These are phyloP conservation scores for Danaus melanippus DNA, from an alignment of 1,140 invertebrate species.

Conservation along the genomic window DNA sequence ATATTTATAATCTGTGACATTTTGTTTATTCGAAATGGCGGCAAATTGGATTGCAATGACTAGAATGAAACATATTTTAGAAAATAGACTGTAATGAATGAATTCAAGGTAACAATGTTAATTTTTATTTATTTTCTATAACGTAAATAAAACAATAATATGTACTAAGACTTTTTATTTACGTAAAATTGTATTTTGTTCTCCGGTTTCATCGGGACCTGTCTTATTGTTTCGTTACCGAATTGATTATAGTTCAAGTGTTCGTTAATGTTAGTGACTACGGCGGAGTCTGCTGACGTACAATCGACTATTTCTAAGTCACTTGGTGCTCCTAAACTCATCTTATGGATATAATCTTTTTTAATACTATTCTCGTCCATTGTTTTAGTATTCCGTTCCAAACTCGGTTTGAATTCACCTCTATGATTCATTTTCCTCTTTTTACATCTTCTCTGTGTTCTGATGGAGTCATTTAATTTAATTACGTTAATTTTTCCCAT, in stretches of 20 bases:
- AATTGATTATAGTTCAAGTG: constrained; percentile 52
- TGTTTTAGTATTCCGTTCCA: not conserved
- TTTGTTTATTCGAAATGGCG: too few relatives aligned
- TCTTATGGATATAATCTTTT: constrained; percentile 9
- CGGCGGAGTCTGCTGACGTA: constrained; percentile 38
- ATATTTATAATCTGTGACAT: constrained; percentile 6
- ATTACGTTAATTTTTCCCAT: constrained; percentile 51
- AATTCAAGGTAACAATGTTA: too few relatives aligned
- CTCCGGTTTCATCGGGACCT: constrained; percentile 37
- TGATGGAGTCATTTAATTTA: constrained; percentile 3
- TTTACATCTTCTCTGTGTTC: constrained; percentile 15
- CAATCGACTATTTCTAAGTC: constrained; percentile 46
- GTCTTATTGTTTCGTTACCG: constrained; percentile 42
- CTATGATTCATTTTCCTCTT: constrained; percentile 15
- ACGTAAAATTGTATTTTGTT: constrained; percentile 55
- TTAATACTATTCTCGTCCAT: not conserved
- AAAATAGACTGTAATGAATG: not conserved
- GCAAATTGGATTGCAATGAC: not conserved
- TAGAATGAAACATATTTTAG: not conserved
- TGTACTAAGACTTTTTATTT: constrained; percentile 31
- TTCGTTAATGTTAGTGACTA: constrained; percentile 52
- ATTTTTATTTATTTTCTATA: too few relatives aligned
- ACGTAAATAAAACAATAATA: constrained; percentile 11
- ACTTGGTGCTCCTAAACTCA: constrained; percentile 9
- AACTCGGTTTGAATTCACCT: not conserved